Percentiles rank a stretch among this genome's conserved stretches.
phyloP scores from a whole-genome alignment of 2,113 vertebrate species.

The Eudyptes chrysolophus region DNA sequence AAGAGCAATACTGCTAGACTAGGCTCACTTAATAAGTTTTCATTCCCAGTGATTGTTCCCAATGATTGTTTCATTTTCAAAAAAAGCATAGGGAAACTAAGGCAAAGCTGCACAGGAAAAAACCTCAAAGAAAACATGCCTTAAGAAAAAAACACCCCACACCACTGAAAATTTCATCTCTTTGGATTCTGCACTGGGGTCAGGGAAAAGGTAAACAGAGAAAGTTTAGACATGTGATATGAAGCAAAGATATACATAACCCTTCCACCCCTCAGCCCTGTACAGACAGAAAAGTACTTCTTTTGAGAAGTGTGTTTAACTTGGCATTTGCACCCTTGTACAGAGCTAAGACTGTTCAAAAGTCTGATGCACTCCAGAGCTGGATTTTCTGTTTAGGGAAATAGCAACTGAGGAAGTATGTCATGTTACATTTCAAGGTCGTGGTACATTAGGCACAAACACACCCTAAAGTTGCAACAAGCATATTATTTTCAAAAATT shows the following conservation, averaged over 20 bases:
- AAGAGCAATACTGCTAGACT: background rate
- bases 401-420: background rate
- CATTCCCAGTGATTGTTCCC: background rate
- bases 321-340: background rate
- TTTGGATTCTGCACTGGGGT: background rate
- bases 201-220: background rate
- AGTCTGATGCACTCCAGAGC: background rate
- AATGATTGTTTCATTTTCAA: background rate
- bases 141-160: background rate
- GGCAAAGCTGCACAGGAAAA: background rate
- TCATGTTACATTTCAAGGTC: background rate
- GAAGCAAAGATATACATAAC: background rate
- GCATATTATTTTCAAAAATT: background rate
- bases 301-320: background rate
- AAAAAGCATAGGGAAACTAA: background rate
- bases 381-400: background rate
- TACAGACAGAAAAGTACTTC: background rate
- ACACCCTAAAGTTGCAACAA: background rate
- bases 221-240: background rate
- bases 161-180: background rate
- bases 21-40: background rate
- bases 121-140: background rate
- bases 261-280: accelerated
- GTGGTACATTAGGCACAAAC: background rate
- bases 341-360: background rate